Evolutionary conservation across 2,888 invertebrate species (phyloP).

Genomic region (Orthosia gracilis): DNA sequence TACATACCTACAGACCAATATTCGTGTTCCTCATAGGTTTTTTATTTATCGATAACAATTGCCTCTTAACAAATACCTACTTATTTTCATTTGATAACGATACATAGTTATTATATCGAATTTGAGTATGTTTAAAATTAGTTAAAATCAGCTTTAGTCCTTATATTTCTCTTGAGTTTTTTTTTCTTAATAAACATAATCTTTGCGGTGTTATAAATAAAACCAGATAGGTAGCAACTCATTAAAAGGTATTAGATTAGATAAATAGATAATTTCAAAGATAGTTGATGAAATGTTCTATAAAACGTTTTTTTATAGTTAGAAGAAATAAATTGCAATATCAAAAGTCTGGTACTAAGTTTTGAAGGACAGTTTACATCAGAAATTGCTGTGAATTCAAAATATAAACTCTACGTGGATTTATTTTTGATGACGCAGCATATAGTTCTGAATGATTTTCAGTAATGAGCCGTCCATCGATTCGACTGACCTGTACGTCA

Average conservation of each 20-base stretch:
- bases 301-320: no score
- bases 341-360: background rate
- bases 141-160: background rate
- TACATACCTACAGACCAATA: constrained; percentile 2
- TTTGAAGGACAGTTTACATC: no score
- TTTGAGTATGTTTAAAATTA: background rate
- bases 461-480: constrained; percentile 41
- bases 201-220: no score
- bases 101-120: background rate
- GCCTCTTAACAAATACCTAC: background rate
- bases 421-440: background rate
- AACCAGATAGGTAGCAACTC: no score
- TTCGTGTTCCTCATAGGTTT: constrained; percentile 2
- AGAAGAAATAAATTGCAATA: no score
- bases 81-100: background rate
- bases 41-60: constrained; percentile 5
- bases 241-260: no score
- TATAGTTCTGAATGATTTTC: constrained; percentile 19
- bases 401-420: background rate
- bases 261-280: no score
- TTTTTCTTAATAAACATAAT: background rate
- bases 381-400: background rate
- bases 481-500: constrained; percentile 25
- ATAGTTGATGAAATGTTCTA: no score
- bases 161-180: no score